Evolutionary conservation across 2,113 vertebrate species (phyloP).

Genomic region (Protobothrops flavoviridis): DNA sequence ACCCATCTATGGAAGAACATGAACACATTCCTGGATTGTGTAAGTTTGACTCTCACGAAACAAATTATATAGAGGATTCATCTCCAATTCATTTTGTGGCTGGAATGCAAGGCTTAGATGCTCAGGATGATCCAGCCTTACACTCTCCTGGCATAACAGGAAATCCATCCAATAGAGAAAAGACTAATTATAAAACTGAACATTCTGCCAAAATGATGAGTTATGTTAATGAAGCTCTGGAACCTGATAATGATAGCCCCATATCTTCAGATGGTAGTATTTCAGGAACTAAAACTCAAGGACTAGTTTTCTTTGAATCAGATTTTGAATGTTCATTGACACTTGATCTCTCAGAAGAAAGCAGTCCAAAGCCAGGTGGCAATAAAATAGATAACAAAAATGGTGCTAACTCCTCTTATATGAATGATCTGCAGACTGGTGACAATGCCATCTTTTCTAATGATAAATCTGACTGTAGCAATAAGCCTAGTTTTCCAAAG

Average conservation of each 20-base stretch:
- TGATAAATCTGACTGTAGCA: conserved; percentile 58
- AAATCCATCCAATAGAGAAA: conserved; percentile 20
- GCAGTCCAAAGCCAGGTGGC: conserved; percentile 60
- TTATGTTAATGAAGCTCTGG: conserved; percentile 66
- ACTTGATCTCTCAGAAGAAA: conserved; percentile 82
- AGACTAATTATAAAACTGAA: conserved; percentile 44
- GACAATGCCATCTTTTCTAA: conserved; percentile 55
- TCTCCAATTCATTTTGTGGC: conserved; percentile 65
- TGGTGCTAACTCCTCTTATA: conserved; percentile 39
- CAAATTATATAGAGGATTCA: conserved; percentile 67
- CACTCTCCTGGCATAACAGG: conserved; percentile 49
- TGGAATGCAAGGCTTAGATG: conserved; percentile 65
- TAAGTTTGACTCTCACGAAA: conserved; percentile 75
- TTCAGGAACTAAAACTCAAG: conserved; percentile 70
- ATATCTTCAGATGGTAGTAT: conserved; percentile 72
- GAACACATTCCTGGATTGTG: conserved; percentile 78
- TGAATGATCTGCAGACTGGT: conserved; percentile 45
- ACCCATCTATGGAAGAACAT: conserved; percentile 78
- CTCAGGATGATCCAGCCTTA: conserved; percentile 53
- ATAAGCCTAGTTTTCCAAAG: conserved; percentile 45
- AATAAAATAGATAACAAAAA: conserved; percentile 47
- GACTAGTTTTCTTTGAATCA: conserved; percentile 69
- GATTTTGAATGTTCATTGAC: conserved; percentile 89
- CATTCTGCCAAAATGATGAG: conserved; percentile 54
- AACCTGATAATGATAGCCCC: conserved; percentile 72